Conservation (phyloP, 2,797 vertebrate genomes). For the Sardinella longiceps region DNA sequence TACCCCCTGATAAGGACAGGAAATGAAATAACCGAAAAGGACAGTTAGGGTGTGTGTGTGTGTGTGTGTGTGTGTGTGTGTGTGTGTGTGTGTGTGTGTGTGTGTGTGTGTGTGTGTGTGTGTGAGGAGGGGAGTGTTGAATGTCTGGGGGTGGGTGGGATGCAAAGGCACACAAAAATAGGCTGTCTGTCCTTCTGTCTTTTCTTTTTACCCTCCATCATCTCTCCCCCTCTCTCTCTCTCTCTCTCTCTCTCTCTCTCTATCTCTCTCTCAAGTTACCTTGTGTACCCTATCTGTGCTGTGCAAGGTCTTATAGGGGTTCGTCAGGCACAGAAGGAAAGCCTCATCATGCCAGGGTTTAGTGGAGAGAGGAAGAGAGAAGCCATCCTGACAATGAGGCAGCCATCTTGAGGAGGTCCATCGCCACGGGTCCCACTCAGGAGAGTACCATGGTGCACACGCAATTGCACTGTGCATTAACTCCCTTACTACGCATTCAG, state of each 20-base stretch:
- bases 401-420: conserved; percentile 65
- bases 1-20: conserved; percentile 38
- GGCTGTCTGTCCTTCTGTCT: conserved; percentile 70
- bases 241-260: neutral
- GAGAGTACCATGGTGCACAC: conserved; percentile 60
- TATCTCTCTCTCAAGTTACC: neutral
- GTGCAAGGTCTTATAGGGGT: conserved; percentile 52
- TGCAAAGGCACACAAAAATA: conserved; percentile 79
- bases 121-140: neutral
- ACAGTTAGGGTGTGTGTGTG: neutral
- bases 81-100: no score
- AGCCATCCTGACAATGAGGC: conserved; percentile 61
- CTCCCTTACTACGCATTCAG: conserved; percentile 54
- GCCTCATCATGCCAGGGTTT: conserved; percentile 56
- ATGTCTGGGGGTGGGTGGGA: conserved; percentile 55
- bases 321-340: conserved; percentile 47
- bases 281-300: conserved; percentile 33
- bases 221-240: neutral
- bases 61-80: no score
- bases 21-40: conserved; percentile 44
- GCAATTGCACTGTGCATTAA: conserved; percentile 51
- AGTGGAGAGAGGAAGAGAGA: conserved; percentile 56
- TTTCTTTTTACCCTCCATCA: neutral
- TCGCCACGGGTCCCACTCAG: conserved; percentile 57
- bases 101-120: no score